These are phyloP conservation scores for Papilio polytes DNA, from an alignment of 1,140 invertebrate genomes.

Conservation along the genomic window DNA sequence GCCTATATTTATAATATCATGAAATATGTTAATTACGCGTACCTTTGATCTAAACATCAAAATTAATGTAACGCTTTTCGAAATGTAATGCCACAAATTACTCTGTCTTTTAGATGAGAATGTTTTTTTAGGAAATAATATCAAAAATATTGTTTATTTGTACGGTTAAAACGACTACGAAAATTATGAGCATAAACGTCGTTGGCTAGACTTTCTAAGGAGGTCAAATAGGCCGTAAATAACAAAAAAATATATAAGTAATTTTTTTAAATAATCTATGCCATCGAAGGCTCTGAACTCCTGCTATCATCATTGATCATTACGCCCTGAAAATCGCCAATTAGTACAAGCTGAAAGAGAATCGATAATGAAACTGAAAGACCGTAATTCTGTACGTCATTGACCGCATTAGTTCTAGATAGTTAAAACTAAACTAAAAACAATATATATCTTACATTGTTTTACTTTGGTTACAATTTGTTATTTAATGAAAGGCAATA, in stretches of 20 bases:
- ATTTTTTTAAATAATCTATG: too few species aligned
- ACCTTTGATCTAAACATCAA: slow-evolving; percentile 8
- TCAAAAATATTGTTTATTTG: background rate
- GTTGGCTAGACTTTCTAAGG: background rate
- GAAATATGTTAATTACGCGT: background rate
- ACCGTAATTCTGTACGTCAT: background rate
- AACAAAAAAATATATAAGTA: too few species aligned
- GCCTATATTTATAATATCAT: background rate
- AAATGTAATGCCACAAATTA: slow-evolving; percentile 2
- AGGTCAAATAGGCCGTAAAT: too few species aligned
- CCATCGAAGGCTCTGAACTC: background rate
- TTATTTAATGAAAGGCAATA: background rate
- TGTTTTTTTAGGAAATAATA: background rate
- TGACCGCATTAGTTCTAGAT: background rate
- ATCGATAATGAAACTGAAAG: background rate
- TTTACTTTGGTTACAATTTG: background rate
- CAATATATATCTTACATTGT: background rate
- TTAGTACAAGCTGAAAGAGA: background rate
- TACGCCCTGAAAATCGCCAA: background rate
- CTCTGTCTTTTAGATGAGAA: background rate
- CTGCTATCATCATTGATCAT: background rate
- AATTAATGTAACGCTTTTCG: background rate
- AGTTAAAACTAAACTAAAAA: background rate
- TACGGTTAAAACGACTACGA: background rate
- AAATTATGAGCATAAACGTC: background rate